These are phyloP conservation scores for Ammodytes dubius DNA, from an alignment of 2,113 vertebrate genomes.

Conservation along the genomic window DNA sequence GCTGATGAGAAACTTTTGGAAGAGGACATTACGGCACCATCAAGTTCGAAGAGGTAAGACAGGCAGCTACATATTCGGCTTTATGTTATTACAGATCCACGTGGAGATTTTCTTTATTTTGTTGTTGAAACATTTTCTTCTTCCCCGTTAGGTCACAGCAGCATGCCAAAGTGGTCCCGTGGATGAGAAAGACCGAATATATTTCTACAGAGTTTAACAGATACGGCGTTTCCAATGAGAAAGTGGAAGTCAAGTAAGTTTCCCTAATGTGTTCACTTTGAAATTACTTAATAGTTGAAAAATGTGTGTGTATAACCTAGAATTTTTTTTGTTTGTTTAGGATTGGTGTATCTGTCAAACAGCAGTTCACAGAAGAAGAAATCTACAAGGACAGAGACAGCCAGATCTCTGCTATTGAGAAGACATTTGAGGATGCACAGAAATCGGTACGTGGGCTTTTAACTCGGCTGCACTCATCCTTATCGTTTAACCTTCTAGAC, in stretches of 20 bases:
- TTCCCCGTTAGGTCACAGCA: constrained; percentile 88
- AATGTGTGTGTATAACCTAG: neutral
- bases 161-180: constrained; percentile 95
- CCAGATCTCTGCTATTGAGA: constrained; percentile 96
- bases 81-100: neutral
- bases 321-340: constrained; percentile 69
- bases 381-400: constrained; percentile 97
- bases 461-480: neutral
- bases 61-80: neutral
- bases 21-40: constrained; percentile 94
- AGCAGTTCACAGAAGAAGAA: constrained; percentile 97
- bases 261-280: neutral
- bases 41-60: constrained; percentile 92
- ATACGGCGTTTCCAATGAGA: constrained; percentile 95
- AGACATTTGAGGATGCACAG: constrained; percentile 96
- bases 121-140: neutral
- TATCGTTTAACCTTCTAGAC: neutral
- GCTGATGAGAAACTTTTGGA: constrained; percentile 96
- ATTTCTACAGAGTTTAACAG: constrained; percentile 97
- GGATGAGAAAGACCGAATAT: constrained; percentile 97
- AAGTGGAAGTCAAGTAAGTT: constrained; percentile 94
- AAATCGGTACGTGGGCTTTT: constrained; percentile 84
- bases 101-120: neutral
- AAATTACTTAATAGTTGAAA: neutral
- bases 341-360: constrained; percentile 96